Base-by-base conservation (phyloP, 2,888 invertebrate species). In the Apodemia duryi region DNA sequence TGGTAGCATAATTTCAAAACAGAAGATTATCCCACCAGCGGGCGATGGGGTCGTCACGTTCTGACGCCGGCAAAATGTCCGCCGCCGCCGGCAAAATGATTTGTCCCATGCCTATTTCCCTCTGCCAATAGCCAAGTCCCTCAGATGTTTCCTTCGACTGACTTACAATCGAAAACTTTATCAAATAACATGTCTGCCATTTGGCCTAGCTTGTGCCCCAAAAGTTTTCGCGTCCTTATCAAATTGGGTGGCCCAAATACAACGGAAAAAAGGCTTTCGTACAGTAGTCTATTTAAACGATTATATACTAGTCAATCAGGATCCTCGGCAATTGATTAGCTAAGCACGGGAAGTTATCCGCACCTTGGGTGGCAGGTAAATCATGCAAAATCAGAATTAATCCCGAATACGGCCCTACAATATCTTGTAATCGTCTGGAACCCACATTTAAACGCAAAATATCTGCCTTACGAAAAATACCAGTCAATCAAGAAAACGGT, bases 341-440 rank as follows among this genome's bases (percentile, higher is more conserved):
- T n/a, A 49, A 49, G 49, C 11, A 2, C 49, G 5, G 49, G 49
- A 49, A 11, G 49, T 4, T 5, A n/a, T 49, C 49, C 11, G 11
- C 28, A 63, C 6, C 63, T 73, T 29, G 70, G 71, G 4, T 72
- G 71, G 70, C 7, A 52, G 13, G 61, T 72, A 13, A 73, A 71
- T 64, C 61, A 57, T 43, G 41, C 64, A 11, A 73, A 73, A 61
- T 71, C 72, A 5, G n/a, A 65, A 2, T 13, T 67, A 3, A 63
- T 29, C 11, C 69, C 71, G 9, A 61, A 66, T 46, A 64, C 60
- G 32, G 10, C 10, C 6, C 21, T 65, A 0, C 28, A n/a, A 11
- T 66, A 63, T 35, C 49, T 68, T 32, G 66, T 66, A 4, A 60
- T 68, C 10, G 7, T 35, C 7, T 68, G 68, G 66, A 61, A 66